Base-by-base conservation (phyloP, 2,888 invertebrate genomes). In the Galerucella pusilla region DNA sequence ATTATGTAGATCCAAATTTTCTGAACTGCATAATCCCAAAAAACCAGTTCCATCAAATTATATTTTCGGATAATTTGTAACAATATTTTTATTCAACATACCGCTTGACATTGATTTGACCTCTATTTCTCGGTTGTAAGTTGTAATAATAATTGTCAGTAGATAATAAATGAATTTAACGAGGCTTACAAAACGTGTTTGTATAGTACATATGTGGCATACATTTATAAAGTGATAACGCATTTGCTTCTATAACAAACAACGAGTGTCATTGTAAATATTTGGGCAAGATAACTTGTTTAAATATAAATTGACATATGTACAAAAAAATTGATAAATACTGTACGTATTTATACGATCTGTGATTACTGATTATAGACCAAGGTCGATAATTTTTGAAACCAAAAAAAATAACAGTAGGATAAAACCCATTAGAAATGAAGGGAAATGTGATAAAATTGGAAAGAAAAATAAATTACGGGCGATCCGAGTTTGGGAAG, bases 221-320 rank as follows among this genome's bases (percentile, higher is more conserved):
- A 28, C 35, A 61, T 28, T 61, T 63, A 35, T 28, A 42, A 14
- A 14, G n/a, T 14, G 42, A 35, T 63, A 35, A 63, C 35, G 42
- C 63, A 63, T 42, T 42, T 63, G 63, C 28, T 63, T 35, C 63
- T 42, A 42, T 63, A n/a, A 35, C 42, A 63, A 63, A 63, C 35
- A 63, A 63, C 63, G 42, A 63, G 16, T 35, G 35, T 63, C 35
- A 63, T 42, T 63, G 63, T 63, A 63, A 63, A 63, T 63, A 63
- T 63, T 63, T 14, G 42, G 6, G 16, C 10, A 63, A 63, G 63
- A 63, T 63, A 63, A 63, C 35, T 35, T 28, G n/a, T 63, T n/a
- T 63, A 42, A 63, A 63, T 35, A 63, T n/a, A 63, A 63, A 63
- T n/a, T n/a, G 42, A 28, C 42, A 42, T 63, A n/a, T 63, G 63